Conservation (phyloP, 2,888 invertebrate genomes). For the Phyllotreta striolata region DNA sequence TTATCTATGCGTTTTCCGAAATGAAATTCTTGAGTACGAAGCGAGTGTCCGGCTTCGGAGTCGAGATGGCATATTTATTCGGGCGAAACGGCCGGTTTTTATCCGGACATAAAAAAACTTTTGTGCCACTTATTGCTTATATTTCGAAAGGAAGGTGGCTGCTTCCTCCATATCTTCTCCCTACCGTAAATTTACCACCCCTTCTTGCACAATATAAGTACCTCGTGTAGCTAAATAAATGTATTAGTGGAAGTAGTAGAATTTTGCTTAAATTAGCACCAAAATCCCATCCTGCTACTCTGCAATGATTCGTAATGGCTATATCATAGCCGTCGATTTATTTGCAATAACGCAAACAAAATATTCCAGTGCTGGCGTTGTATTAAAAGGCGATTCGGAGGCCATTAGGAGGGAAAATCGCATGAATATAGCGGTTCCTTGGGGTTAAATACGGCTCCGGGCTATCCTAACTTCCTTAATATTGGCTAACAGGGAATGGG, state of each 20-base stretch:
- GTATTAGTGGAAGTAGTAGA: too few relatives aligned
- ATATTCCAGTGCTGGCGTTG: constrained; percentile 28
- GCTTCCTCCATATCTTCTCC: too few relatives aligned
- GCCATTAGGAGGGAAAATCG: constrained; percentile 30
- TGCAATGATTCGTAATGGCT: background rate
- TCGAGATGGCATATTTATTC: constrained; percentile 25
- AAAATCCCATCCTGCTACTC: too few relatives aligned
- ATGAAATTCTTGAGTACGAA: constrained; percentile 17
- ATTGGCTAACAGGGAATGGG: constrained; percentile 49
- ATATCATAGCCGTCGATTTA: too few relatives aligned
- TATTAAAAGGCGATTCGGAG: constrained; percentile 26
- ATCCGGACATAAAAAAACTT: constrained; percentile 16
- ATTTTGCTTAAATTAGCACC: too few relatives aligned
- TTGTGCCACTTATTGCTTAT: constrained; percentile 21
- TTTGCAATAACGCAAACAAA: constrained; percentile 11
- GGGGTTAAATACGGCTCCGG: constrained; percentile 38
- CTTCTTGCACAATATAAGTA: too few relatives aligned
- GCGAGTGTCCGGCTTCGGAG: constrained; percentile 12
- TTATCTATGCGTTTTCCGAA: background rate
- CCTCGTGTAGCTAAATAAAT: too few relatives aligned
- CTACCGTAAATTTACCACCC: too few relatives aligned
- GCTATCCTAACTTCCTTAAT: constrained; percentile 44
- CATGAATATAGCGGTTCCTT: constrained; percentile 38
- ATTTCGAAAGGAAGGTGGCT: background rate
- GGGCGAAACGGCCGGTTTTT: constrained; percentile 17